A percentile compares a stretch with the other conserved stretches of the same genome.
Evolutionary conservation across 1,140 invertebrate genomes (phyloP).

Genomic region (Drosophila trapezifrons): DNA sequence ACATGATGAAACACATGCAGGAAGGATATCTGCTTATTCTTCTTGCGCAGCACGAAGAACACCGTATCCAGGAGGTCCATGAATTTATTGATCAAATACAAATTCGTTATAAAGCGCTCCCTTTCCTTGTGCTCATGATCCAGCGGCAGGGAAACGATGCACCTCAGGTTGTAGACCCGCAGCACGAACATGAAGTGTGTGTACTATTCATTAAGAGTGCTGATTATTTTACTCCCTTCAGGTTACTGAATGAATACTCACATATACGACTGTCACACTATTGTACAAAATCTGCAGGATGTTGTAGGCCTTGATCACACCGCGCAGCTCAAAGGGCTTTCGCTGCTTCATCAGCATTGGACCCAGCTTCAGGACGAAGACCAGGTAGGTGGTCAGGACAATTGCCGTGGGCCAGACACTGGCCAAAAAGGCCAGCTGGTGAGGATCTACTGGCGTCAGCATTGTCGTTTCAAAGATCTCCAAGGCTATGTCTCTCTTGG

Average conservation of each 20-base stretch:
- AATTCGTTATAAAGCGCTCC: slow-evolving; percentile 36
- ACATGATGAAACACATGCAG: slow-evolving; percentile 85
- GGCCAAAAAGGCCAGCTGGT: slow-evolving; percentile 86
- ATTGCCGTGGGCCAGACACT: slow-evolving; percentile 88
- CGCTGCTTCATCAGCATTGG: slow-evolving; percentile 92
- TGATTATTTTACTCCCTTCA: neutral
- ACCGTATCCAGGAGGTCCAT: slow-evolving; percentile 56
- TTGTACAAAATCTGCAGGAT: slow-evolving; percentile 86
- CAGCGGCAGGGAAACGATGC: slow-evolving; percentile 25
- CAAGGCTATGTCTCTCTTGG: neutral
- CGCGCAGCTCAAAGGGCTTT: slow-evolving; percentile 91
- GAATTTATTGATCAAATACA: slow-evolving; percentile 53
- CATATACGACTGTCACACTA: slow-evolving; percentile 5
- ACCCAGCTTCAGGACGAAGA: slow-evolving; percentile 87
- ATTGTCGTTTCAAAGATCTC: neutral
- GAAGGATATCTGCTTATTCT: slow-evolving; percentile 45
- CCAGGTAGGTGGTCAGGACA: slow-evolving; percentile 89
- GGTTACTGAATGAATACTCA: slow-evolving; percentile 14
- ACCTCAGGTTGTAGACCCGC: slow-evolving; percentile 18
- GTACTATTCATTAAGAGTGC: neutral
- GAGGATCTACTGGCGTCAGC: slow-evolving; percentile 28
- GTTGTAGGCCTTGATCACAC: slow-evolving; percentile 91
- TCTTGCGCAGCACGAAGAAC: slow-evolving; percentile 65
- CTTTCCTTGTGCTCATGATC: slow-evolving; percentile 37
- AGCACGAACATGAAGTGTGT: slow-evolving; percentile 25